A percentile compares a stretch with the other conserved stretches of the same genome.
Evolutionary conservation across 2,797 vertebrate species (phyloP).

Genomic region (Natrix natrix): DNA sequence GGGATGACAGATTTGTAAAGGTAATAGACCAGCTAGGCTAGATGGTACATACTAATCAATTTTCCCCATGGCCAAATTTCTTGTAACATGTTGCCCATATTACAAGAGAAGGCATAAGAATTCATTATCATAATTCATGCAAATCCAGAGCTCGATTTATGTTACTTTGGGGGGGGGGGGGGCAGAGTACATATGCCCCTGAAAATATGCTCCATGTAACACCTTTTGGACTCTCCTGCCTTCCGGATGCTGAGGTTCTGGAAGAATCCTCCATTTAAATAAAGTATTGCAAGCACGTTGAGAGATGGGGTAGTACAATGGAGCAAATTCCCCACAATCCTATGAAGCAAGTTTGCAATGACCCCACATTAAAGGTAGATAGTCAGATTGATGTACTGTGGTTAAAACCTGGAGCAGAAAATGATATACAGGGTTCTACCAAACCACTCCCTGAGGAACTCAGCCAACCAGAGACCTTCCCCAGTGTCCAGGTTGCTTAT

Average conservation of each 20-base stretch:
- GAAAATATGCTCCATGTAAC: background rate
- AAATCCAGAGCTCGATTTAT: background rate
- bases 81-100: background rate
- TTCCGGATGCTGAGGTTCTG: background rate
- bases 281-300: background rate
- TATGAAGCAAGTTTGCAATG: background rate
- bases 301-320: background rate
- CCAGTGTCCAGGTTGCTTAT: background rate
- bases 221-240: background rate
- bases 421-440: background rate
- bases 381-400: background rate
- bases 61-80: background rate
- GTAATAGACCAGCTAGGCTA: background rate
- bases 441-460: constrained; percentile 18
- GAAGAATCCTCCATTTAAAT: background rate
- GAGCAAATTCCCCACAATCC: background rate
- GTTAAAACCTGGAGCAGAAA: background rate
- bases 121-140: background rate
- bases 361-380: background rate
- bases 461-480: constrained; percentile 1
- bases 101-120: background rate
- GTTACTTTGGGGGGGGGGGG: background rate
- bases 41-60: background rate
- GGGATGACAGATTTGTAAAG: background rate
- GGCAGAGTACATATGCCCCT: background rate